Conservation (phyloP, 2,888 invertebrate species). For the Cryptocephalus moraei region DNA sequence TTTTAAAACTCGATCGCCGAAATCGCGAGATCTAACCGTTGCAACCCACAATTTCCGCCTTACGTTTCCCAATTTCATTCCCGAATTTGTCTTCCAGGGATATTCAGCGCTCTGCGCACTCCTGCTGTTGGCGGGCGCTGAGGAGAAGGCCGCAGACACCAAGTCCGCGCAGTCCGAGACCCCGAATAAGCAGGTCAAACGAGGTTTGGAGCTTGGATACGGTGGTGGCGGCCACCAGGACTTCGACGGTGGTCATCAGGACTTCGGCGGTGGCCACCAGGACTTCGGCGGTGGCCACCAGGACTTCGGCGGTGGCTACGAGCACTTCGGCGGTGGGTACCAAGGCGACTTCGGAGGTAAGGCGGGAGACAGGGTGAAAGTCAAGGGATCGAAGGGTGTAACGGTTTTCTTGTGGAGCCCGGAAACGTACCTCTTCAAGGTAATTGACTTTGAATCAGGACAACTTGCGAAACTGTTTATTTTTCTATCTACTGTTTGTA, state of each 20-base stretch:
- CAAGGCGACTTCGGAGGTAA: conserved; percentile 12
- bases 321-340: conserved; percentile 19
- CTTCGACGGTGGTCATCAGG: conserved; percentile 20
- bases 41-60: no score
- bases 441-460: no score
- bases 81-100: conserved; percentile 26
- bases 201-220: conserved; percentile 55
- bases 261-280: conserved; percentile 17
- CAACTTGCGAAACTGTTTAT: no score
- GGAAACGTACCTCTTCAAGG: no score
- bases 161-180: conserved; percentile 32
- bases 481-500: no score
- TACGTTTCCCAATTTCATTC: not conserved
- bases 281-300: conserved; percentile 17
- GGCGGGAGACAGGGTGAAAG: no score
- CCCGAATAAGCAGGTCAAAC: conserved; percentile 52
- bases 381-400: no score
- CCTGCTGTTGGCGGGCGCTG: conserved; percentile 33
- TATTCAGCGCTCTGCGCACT: conserved; percentile 34
- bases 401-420: no score
- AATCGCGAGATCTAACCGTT: no score
- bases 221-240: conserved; percentile 30
- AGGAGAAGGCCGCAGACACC: conserved; percentile 35
- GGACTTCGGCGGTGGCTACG: conserved; percentile 17
- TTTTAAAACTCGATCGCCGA: no score